These are phyloP conservation scores for Gymnarchus niloticus DNA, from an alignment of 2,113 vertebrate species.

Conservation along the genomic window DNA sequence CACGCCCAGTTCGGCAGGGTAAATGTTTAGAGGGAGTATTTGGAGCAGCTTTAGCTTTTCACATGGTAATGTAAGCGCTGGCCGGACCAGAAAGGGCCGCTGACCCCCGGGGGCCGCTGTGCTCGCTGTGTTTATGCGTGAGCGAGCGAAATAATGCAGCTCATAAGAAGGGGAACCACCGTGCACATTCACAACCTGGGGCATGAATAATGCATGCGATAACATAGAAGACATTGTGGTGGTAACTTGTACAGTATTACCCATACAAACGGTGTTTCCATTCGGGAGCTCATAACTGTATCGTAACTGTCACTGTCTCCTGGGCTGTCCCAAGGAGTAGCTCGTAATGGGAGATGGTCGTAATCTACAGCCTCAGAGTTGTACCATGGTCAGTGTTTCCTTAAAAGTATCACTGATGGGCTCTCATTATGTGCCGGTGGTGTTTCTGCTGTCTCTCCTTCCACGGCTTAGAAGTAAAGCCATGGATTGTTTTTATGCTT, in stretches of 20 bases:
- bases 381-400: neutral
- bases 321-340: neutral
- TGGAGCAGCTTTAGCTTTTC: conserved; percentile 67
- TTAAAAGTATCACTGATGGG: neutral
- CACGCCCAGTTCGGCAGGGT: conserved; percentile 41
- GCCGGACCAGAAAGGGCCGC: conserved; percentile 65
- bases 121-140: conserved; percentile 75
- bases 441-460: neutral
- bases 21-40: conserved; percentile 64
- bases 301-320: conserved; percentile 19
- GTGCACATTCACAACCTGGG: no score
- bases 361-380: neutral
- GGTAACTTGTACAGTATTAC: conserved; percentile 52
- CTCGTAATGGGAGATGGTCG: neutral
- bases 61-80: conserved; percentile 70
- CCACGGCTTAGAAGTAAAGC: neutral
- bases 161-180: conserved; percentile 69
- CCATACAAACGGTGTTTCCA: conserved; percentile 50
- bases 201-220: conserved; percentile 62
- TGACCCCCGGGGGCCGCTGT: conserved; percentile 71
- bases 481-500: neutral
- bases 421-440: neutral
- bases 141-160: conserved; percentile 78
- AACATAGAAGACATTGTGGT: conserved; percentile 53
- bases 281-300: conserved; percentile 34